Evolutionary conservation across 2,113 vertebrate genomes (phyloP).

Genomic region (Pipra filicauda): DNA sequence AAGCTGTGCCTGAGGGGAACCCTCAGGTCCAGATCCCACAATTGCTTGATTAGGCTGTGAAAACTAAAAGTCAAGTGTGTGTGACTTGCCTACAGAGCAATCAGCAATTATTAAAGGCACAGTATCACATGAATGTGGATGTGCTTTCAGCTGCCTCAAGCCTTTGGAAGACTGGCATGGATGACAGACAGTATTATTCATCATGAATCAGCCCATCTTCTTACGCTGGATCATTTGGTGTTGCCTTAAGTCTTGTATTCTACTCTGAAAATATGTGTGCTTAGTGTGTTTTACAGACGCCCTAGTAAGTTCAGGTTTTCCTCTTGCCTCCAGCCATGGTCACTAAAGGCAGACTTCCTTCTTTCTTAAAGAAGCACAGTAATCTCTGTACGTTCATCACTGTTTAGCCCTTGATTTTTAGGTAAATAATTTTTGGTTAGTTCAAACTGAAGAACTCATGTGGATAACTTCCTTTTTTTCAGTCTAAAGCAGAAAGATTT

Average conservation of each 20-base stretch:
- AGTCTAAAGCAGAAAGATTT: not conserved
- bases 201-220: not conserved
- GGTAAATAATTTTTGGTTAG: not conserved
- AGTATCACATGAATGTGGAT: too few relatives aligned
- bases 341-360: not conserved
- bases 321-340: not conserved
- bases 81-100: not conserved
- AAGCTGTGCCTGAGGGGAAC: not conserved
- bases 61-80: not conserved
- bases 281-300: not conserved
- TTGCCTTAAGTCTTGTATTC: not conserved
- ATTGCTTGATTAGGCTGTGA: not conserved
- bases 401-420: not conserved
- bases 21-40: not conserved
- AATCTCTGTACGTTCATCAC: not conserved
- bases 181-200: too few relatives aligned
- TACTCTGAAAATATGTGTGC: not conserved
- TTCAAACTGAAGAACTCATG: not conserved
- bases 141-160: not conserved
- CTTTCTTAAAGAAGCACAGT: not conserved
- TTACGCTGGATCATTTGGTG: not conserved
- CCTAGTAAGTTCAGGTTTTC: not conserved
- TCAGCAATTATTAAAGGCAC: not conserved
- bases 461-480: not conserved
- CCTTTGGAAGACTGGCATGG: not conserved